Base-by-base conservation (phyloP, 2,113 vertebrate species). In the Sisor rabdophorus region DNA sequence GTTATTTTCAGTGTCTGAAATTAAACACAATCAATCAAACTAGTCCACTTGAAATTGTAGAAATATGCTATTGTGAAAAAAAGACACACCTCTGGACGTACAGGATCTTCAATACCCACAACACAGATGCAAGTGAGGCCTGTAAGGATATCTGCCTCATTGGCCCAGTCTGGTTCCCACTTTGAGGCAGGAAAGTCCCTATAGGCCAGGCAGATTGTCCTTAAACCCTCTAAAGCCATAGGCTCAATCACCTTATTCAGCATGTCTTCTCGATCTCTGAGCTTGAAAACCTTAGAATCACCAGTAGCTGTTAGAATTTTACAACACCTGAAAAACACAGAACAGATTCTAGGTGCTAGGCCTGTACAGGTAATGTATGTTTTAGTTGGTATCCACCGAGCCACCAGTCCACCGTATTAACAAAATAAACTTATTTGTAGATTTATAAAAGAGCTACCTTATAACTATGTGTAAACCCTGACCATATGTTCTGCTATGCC, bases 71-170 rank as follows among this genome's bases (percentile, higher is more conserved):
- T 2, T 22, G 10, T 1, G 2, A 16, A 58, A 60, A 20, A 59
- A 11, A 64, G n/a, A 26, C 50, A 60, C 87, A 98, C 97, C 94
- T 99, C 97, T 53, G 93, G 94, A 84, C 97, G 91, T 81, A 99
- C 96, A 40, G 97, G 97, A 83, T 99, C 97, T 90, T 99, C 97
- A 84, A 99, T 99, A 74, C 97, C 97, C 73, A 99, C 97, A 70
- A 99, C 92, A 71, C 93, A 92, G 75, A 99, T 92, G 83, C 95
- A 99, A 0, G 95, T 98, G 79, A 99, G 95, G 59, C 91, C 92
- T 44, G 93, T 91, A 75, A 98, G 91, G 47, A 99, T 94, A 28
- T 94, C 93, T 12, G 89, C 90, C 86, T 99, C 97, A 13, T 96
- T 92, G 79, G 98, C 95, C 97, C 97, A 99, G 65, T 97, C 93